Evolutionary conservation across 2,888 invertebrate genomes (phyloP).

Genomic region (Troglohyphantes excavatus): DNA sequence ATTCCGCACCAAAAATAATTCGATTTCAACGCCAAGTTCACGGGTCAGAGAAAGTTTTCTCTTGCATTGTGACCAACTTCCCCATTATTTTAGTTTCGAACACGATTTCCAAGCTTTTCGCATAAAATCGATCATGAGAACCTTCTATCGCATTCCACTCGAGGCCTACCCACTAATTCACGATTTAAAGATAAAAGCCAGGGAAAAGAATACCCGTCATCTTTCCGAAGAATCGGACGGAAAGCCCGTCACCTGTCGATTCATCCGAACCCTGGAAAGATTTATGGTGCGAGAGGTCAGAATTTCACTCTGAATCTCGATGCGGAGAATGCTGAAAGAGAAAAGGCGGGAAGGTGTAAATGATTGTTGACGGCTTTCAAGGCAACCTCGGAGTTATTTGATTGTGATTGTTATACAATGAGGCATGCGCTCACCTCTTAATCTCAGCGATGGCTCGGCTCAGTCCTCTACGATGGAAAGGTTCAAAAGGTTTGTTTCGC

Average conservation of each 20-base stretch:
- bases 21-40: too few species aligned
- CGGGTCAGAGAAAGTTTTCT: too few species aligned
- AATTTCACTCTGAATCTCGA: not conserved
- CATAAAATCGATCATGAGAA: too few species aligned
- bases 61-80: too few species aligned
- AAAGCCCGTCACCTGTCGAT: not conserved
- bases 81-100: too few species aligned
- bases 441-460: not conserved
- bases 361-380: conserved; percentile 7
- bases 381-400: not conserved
- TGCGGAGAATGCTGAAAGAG: not conserved
- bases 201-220: not conserved
- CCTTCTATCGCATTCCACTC: not conserved
- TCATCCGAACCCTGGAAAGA: not conserved
- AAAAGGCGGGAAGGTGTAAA: not conserved
- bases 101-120: too few species aligned
- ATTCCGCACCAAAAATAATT: too few species aligned
- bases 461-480: not conserved
- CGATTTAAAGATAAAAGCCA: not conserved
- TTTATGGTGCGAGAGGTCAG: not conserved
- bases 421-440: not conserved
- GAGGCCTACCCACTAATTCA: not conserved
- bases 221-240: not conserved
- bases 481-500: not conserved
- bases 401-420: not conserved